Evolutionary conservation across 2,113 vertebrate species (phyloP), one percentile per base, ranked within the genome.

Genomic region (Alosa alosa): DNA sequence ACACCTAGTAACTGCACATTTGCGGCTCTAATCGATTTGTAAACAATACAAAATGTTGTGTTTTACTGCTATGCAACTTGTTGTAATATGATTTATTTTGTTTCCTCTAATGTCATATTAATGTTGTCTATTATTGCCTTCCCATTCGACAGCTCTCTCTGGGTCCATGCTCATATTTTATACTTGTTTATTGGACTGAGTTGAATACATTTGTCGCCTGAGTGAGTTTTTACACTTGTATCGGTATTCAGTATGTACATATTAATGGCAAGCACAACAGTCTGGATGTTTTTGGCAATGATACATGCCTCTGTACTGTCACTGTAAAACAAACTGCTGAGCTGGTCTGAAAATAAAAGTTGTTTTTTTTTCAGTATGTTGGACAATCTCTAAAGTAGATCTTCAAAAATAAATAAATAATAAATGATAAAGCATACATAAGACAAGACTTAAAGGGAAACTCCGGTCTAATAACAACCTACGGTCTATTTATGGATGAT

Each of bases 191-290:
- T 55, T 57, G 84, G 25, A 60, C 45, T n/a, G 88, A 87, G 81
- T 31, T 84, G 46, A 64, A 78, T 93, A 85, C 89, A 85, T 91
- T 20, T 86, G 84, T 83, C 87, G 83, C 81, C 83, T 87, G 83
- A 90, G 88, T 88, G 64, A 86, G 93, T 83, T 90, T 90, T 93
- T 90, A 87, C 91, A 92, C 88, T 20, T 92, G 82, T 90, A 81
- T 91, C 81, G 92, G 87, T 92, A 44, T 44, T 3, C 41, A 44
- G 39, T 90, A 91, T 91, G 89, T 93, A 91, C 90, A 89, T 94
- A 90, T 90, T 88, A 94, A 93, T 92, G 91, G 89, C 87, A 84
- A 92, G 91, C 85, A 86, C 91, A 89, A 92, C 90, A 87, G 88
- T 87, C 87, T 90, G 72, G 91, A 92, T 91, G 91, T 92, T 90